phyloP scores from a whole-genome alignment of 2,797 vertebrate species.

The Pseudochaenichthys georgianus region DNA sequence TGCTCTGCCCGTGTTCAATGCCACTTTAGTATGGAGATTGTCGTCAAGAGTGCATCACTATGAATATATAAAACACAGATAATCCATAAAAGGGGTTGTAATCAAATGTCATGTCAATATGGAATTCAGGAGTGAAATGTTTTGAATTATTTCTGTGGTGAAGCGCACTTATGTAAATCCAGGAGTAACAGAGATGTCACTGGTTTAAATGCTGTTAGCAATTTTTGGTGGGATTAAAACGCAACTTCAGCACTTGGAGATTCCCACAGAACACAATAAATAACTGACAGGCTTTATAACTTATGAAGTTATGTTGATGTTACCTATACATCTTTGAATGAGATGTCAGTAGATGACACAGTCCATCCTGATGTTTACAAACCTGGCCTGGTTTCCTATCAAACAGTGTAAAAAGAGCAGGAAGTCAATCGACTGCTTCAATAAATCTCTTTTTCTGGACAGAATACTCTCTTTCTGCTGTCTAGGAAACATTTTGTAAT shows the following conservation, averaged over 20 bases:
- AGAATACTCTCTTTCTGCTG: not conserved
- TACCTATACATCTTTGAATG: conserved; percentile 6
- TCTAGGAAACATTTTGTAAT: not conserved
- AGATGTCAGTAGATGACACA: not conserved
- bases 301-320: conserved; percentile 1
- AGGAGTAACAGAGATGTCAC: not conserved
- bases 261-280: not conserved
- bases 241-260: not conserved
- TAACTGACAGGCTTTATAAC: not conserved
- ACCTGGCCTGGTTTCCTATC: not conserved
- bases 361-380: not conserved
- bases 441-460: not conserved
- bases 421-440: no score
- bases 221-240: not conserved
- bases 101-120: conserved; percentile 31
- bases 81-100: conserved; percentile 28
- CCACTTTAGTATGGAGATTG: conserved; percentile 29
- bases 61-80: conserved; percentile 43
- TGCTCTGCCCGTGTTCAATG: conserved; percentile 33
- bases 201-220: not conserved
- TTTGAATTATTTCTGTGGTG: conserved; percentile 33
- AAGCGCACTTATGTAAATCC: not conserved
- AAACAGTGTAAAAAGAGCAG: not conserved
- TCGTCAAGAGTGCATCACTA: conserved; percentile 27
- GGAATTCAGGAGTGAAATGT: not conserved